Base-by-base conservation (phyloP, 2,888 invertebrate genomes). In the Synergus gifuensis region DNA sequence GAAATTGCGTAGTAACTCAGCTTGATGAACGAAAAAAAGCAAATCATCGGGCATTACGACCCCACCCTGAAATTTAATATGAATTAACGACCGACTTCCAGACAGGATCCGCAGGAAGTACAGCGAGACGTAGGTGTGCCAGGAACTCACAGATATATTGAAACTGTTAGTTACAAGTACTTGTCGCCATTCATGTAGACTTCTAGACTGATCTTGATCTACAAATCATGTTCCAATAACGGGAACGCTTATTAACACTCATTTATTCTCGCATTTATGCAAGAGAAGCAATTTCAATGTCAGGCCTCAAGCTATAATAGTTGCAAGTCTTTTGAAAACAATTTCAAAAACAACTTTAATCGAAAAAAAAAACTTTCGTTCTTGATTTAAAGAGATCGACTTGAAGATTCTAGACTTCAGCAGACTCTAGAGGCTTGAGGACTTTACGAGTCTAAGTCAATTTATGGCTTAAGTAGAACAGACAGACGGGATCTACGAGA, bases 21-120 rank as follows among this genome's bases (percentile, higher is more conserved):
- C 18, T 22, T 28, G 12, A 60, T 28, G 60, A 60, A 12, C 60
- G 18, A 11, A 9, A 60, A 60, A 60, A 28, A 12, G 60, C 60
- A 60, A 60, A 60, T 60, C 60, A 60, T 60, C 16, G 12, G 58
- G 42, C 14, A 18, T 16, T 14, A 69, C 78, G 58, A 80, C 84
- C 83, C 80, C 84, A 77, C 85, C 84, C 40, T 77, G 82, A 83
- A 82, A 83, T 83, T 83, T 82, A 83, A 84, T 81, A 78, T 81
- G 77, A 80, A 84, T 83, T 81, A 85, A 84, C 76, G 83, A 81
- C 28, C 82, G 77, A 63, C 77, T 81, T 81, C 77, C 58, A 67
- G 76, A 76, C 76, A 78, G 49, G 76, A 73, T 60, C 40, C 60
- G 76, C 79, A 84, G 83, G 84, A 85, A 83, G 83, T 78, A 78